Evolutionary conservation across 2,113 vertebrate genomes (phyloP).

Genomic region (Cottus gobio): DNA sequence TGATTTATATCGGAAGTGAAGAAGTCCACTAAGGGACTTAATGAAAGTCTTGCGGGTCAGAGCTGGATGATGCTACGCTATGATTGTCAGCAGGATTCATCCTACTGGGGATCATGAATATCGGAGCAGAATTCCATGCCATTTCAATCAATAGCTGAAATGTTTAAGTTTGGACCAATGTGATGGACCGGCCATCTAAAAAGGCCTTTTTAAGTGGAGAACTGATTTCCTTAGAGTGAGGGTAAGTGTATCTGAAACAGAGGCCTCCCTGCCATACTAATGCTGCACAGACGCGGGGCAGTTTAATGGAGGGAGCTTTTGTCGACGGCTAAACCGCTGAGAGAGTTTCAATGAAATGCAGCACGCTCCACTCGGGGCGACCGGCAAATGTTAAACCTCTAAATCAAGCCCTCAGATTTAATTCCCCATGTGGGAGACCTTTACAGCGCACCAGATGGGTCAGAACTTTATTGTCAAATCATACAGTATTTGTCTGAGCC

Average conservation of each 20-base stretch:
- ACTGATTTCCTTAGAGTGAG: background rate
- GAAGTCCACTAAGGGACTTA: too few species aligned
- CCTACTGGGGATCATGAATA: too few species aligned
- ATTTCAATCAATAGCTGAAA: background rate
- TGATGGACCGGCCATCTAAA: too few species aligned
- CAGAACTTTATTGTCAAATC: background rate
- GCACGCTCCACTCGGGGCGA: background rate
- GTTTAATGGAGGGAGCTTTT: slow-evolving; percentile 24
- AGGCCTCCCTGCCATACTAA: slow-evolving; percentile 4
- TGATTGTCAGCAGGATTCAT: too few species aligned
- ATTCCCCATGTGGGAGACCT: slow-evolving; percentile 21
- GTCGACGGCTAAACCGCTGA: too few species aligned
- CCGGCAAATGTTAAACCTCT: slow-evolving; percentile 49
- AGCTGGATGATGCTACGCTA: too few species aligned
- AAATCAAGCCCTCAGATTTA: slow-evolving; percentile 22
- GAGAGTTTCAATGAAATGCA: slow-evolving; percentile 32
- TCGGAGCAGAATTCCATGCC: too few species aligned
- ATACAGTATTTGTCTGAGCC: background rate
- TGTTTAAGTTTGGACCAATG: background rate
- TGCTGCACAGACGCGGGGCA: slow-evolving; percentile 4
- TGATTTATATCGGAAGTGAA: too few species aligned
- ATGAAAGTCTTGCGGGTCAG: too few species aligned
- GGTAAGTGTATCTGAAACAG: background rate
- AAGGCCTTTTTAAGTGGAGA: background rate
- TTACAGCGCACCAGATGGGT: slow-evolving; percentile 7